Evolutionary conservation across 2,113 vertebrate species (phyloP), one percentile per base, ranked within the genome.

Genomic region (Hippocampus mohnikei): DNA sequence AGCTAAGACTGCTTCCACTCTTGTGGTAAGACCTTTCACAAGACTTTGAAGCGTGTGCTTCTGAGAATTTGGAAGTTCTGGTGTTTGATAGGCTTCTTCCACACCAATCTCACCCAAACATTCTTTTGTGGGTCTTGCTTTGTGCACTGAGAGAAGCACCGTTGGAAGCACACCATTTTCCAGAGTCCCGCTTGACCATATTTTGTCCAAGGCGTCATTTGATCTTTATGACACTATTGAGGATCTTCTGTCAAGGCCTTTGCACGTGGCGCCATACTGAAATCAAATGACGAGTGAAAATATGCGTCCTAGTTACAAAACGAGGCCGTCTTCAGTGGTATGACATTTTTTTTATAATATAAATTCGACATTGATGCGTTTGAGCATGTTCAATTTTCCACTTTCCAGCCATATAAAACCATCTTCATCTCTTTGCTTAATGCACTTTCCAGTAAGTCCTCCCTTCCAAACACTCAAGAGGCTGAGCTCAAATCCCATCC

Each of bases 401-500:
- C 50, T 76, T 81, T 79, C 2, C 21, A 25, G 50, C 77, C 42
- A 10, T 63, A 15, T 62, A 61, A 80, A 81, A 75, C 66, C 69
- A 37, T 64, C 65, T 61, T 61, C 48, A 65, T 70, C 48, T 73
- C 21, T 16, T 82, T 66, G n/a, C 42, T 74, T 77, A 62, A 48
- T 53, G 50, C 72, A 42, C 74, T 73, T 53, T 33, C 50, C 76
- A 66, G 77, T 82, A 78, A 75, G 65, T 81, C 78, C 41, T 65
- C 78, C 59, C 50, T 7, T 20, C 50, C 0, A 53, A 82, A 66
- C 40, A 29, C 82, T 75, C 79, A 66, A 77, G 79, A 84, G 80
- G 79, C 80, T 74, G 58, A 82, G 72, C 62, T 81, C 88, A 91
- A 88, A 79, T 88, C 86, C 85, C 84, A 33, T 70, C 69, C 70